Conservation (phyloP, 2,797 vertebrate genomes). For the Chiroxiphia lanceolata region DNA sequence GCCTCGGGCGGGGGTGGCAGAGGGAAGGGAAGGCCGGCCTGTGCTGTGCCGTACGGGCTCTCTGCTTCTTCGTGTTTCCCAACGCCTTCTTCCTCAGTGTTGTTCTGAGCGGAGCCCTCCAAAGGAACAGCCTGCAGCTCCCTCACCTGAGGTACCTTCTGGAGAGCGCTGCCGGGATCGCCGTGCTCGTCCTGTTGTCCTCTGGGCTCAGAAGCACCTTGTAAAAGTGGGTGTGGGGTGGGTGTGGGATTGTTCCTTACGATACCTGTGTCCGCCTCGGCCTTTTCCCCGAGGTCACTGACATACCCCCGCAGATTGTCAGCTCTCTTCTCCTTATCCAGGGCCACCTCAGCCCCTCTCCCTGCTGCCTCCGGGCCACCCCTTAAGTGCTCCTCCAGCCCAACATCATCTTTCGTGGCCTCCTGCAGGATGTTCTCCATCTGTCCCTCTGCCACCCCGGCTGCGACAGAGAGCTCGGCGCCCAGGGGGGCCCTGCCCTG, state of each 20-base stretch:
- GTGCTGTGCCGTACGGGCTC: constrained; percentile 1
- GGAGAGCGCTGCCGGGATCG: not conserved
- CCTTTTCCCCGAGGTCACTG: not conserved
- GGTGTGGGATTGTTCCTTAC: not conserved
- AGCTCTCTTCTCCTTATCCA: constrained; percentile 43
- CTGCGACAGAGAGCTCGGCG: constrained; percentile 88
- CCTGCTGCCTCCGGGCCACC: not conserved
- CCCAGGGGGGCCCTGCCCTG: constrained; percentile 59
- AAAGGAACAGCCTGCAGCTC: not conserved
- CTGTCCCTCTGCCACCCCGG: constrained; percentile 88
- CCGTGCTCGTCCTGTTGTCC: not conserved
- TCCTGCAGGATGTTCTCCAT: constrained; percentile 97
- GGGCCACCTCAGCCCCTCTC: constrained; percentile 15
- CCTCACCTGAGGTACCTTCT: constrained; percentile 29
- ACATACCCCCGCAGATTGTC: not conserved
- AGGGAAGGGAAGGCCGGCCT: constrained; percentile 54
- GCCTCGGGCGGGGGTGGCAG: constrained; percentile 69
- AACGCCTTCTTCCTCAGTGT: not conserved
- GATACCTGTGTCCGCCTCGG: not conserved
- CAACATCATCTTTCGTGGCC: constrained; percentile 87
- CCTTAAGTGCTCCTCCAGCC: constrained; percentile 63
- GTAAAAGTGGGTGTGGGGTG: not conserved
- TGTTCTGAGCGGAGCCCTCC: constrained; percentile 17
- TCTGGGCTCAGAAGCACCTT: constrained; percentile 45
- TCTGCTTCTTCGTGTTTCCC: constrained; percentile 40